phyloP scores from a whole-genome alignment of 2,888 invertebrate genomes.

The Pantelozetes paolii region DNA sequence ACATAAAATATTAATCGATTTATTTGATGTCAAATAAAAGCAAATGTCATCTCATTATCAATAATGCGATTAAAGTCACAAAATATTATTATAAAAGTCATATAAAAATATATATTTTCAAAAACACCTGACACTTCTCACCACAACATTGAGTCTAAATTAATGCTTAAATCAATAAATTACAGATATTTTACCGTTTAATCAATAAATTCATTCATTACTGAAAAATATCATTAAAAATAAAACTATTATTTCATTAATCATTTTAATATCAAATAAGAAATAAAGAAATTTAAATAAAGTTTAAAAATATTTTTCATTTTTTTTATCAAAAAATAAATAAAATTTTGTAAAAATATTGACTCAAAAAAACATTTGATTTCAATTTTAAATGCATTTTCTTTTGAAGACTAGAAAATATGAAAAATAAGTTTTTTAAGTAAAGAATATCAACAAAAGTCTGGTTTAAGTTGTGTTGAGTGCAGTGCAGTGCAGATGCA shows the following conservation, averaged over 20 bases:
- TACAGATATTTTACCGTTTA: no score
- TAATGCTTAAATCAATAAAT: no score
- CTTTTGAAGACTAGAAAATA: not conserved
- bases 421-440: not conserved
- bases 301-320: no score
- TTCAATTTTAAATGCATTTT: not conserved
- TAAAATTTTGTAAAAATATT: no score
- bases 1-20: not conserved
- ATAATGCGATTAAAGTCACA: not conserved
- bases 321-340: no score
- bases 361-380: no score
- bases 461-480: no score
- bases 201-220: no score
- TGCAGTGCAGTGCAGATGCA: slow-evolving; percentile 27
- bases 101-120: not conserved
- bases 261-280: not conserved
- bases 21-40: not conserved
- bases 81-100: not conserved
- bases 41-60: not conserved
- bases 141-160: not conserved
- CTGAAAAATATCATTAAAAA: no score
- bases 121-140: slow-evolving; percentile 15
- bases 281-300: not conserved
- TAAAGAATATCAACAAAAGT: no score
- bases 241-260: no score